These are phyloP conservation scores for Proteles cristata DNA, from an alignment of 2,113 vertebrate genomes.

Conservation along the genomic window DNA sequence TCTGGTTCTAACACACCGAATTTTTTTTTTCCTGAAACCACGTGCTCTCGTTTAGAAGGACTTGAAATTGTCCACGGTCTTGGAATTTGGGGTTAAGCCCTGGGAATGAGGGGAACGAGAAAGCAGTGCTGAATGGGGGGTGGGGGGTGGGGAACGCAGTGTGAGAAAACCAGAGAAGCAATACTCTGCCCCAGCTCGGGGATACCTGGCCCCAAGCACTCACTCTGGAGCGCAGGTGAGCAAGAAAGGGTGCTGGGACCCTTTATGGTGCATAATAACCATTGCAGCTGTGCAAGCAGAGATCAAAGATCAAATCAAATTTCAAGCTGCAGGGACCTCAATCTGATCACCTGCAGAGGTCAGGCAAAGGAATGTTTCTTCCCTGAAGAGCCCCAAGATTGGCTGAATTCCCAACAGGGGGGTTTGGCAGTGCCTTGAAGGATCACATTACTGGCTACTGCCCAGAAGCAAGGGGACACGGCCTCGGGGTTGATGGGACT, in stretches of 20 bases:
- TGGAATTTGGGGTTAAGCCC: constrained; percentile 59
- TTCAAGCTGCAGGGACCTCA: constrained; percentile 77
- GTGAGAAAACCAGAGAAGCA: not conserved
- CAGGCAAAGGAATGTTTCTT: constrained; percentile 81
- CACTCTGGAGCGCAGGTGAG: constrained; percentile 69
- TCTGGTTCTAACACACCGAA: not conserved
- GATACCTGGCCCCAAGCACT: constrained; percentile 47
- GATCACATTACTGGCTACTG: constrained; percentile 80
- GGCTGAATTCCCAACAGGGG: constrained; percentile 75
- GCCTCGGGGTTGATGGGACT: constrained; percentile 55
- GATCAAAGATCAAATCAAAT: constrained; percentile 83
- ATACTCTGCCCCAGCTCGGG: not conserved
- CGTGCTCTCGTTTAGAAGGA: constrained; percentile 42
- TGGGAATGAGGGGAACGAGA: constrained; percentile 4
- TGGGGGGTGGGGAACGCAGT: not conserved
- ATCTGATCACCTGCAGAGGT: constrained; percentile 81
- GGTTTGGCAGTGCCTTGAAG: constrained; percentile 56
- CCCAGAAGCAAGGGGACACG: constrained; percentile 72
- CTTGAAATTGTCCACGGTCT: not conserved
- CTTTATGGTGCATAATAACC: constrained; percentile 70
- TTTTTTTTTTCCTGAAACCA: not conserved
- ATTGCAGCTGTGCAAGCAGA: constrained; percentile 81
- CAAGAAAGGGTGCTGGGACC: not conserved
- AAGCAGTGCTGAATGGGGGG: not conserved
- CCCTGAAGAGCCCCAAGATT: constrained; percentile 73